These are phyloP conservation scores for Asteroscopus sphinx DNA, from an alignment of 2,888 invertebrate species.

Conservation along the genomic window DNA sequence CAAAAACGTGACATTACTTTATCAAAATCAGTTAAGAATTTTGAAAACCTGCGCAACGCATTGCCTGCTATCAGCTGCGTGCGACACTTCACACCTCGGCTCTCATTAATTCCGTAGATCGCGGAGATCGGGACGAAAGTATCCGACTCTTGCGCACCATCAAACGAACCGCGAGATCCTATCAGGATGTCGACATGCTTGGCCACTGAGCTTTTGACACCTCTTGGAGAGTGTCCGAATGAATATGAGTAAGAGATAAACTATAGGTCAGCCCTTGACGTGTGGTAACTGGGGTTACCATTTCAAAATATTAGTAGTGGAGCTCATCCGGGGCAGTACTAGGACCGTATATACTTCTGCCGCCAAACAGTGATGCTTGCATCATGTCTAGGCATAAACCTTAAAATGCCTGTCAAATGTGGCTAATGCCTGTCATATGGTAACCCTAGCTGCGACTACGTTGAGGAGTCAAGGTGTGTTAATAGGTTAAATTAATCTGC, in stretches of 20 bases:
- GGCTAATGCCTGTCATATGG: too few species aligned
- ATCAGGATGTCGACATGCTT: conserved; percentile 60
- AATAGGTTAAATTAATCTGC: too few species aligned
- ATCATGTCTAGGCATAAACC: too few species aligned
- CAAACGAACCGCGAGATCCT: conserved; percentile 65
- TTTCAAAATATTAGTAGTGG: too few species aligned
- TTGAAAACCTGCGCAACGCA: conserved; percentile 32
- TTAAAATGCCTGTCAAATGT: too few species aligned
- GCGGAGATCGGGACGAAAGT: conserved; percentile 67
- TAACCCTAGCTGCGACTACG: too few species aligned
- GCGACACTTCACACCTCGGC: conserved; percentile 63
- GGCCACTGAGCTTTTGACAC: conserved; percentile 55
- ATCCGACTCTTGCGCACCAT: conserved; percentile 61
- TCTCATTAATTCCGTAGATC: conserved; percentile 71
- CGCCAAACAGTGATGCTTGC: too few species aligned
- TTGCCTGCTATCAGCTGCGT: conserved; percentile 35
- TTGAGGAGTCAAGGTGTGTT: too few species aligned
- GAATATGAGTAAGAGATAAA: conserved; percentile 47
- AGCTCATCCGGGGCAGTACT: too few species aligned
- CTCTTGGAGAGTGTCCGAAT: conserved; percentile 41
- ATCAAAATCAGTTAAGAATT: conserved; percentile 49
- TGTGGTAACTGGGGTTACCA: conserved; percentile 25
- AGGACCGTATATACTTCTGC: too few species aligned
- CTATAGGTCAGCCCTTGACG: conserved; percentile 38
- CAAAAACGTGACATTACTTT: conserved; percentile 26